Evolutionary conservation across 2,113 vertebrate species (phyloP), one percentile per base, ranked within the genome.

Genomic region (Stigmatopora nigra): DNA sequence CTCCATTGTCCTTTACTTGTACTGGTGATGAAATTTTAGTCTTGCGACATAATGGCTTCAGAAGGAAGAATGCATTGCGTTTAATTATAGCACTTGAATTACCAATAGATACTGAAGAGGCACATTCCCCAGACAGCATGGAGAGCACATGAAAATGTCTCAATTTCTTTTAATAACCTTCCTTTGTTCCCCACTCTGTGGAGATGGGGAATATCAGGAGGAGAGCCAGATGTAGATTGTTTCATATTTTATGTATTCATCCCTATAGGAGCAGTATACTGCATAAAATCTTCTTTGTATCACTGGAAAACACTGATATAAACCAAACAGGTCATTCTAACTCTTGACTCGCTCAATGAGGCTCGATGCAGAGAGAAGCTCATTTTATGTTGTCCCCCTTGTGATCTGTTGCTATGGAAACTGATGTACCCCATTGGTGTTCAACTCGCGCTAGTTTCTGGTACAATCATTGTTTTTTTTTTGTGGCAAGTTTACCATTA

Each of bases 351-450:
- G 19, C 19, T 13, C 19, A 56, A 61, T 63, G 65, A 72, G 61
- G 68, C 82, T 88, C 82, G 79, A 68, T 77, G 73, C 70, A 81
- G 78, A 78, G 76, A 80, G 88, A 82, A 80, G 80, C 84, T 88
- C 81, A 82, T 56, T 85, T 84, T 82, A 80, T 84, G 71, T 75
- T 78, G 76, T 83, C 87, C 70, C 68, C 67, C 75, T 78, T 78
- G 70, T 82, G 78, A 87, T 87, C 78, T 75, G 88, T 90, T 85
- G 79, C 90, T 86, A 91, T 91, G 86, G 89, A 85, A 90, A 91
- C 90, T 69, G 73, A 61, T 58, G 72, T 78, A 71, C 78, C 82
- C 84, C 79, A 70, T 63, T 73, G 70, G 73, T 69, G 56, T 73
- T 51, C 63, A 55, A 19, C 75, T 82, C 70, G 47, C 70, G 57